phyloP scores from a whole-genome alignment of 2,888 invertebrate species.

The Hemicrepidius hirtus region DNA sequence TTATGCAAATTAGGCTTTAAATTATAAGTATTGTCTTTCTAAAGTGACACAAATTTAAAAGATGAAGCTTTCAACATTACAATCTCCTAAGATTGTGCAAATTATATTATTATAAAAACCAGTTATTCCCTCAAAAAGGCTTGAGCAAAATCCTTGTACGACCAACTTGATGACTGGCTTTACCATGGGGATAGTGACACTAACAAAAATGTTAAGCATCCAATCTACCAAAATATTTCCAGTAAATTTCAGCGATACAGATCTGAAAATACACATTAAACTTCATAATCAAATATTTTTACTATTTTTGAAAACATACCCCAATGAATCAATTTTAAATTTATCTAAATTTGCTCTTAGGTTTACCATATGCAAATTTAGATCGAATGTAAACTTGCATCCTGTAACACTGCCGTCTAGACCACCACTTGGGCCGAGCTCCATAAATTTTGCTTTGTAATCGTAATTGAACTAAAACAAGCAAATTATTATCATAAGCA shows the following conservation, averaged over 20 bases:
- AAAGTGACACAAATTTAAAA: no score
- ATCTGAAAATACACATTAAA: not conserved
- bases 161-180: conserved; percentile 5
- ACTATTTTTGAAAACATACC: no score
- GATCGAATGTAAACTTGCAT: conserved; percentile 20
- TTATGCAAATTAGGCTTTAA: no score
- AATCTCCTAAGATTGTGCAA: conserved; percentile 1
- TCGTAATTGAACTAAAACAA: conserved; percentile 72
- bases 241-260: not conserved
- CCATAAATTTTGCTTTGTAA: conserved; percentile 74
- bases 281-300: no score
- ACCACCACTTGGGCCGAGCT: conserved; percentile 74
- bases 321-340: conserved; percentile 27
- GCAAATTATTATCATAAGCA: not conserved
- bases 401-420: conserved; percentile 66
- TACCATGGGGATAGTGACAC: not conserved
- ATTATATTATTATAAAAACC: conserved; percentile 3
- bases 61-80: not conserved
- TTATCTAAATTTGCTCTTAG: conserved; percentile 17
- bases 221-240: conserved; percentile 10
- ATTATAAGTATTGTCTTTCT: no score
- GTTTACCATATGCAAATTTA: conserved; percentile 22
- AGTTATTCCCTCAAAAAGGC: not conserved
- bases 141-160: conserved; percentile 1
- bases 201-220: conserved; percentile 13